A percentile compares a stretch with the other conserved stretches of the same genome.
These are phyloP conservation scores for Decapterus maruadsi DNA, from an alignment of 2,797 vertebrate genomes.

Conservation along the genomic window DNA sequence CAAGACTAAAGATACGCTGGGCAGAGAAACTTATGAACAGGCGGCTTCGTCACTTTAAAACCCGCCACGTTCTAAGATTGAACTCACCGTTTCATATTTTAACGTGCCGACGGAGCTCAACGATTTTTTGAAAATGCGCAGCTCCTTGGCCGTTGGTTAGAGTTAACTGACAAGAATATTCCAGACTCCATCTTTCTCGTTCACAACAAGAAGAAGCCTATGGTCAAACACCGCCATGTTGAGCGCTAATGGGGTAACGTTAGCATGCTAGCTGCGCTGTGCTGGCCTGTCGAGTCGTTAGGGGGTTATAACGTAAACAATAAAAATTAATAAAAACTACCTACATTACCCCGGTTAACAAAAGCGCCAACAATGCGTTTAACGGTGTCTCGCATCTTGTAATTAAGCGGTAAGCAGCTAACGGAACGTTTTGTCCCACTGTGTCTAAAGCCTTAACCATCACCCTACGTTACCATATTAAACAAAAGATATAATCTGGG, in stretches of 20 bases:
- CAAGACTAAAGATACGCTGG: conserved; percentile 9
- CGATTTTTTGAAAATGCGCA: neutral
- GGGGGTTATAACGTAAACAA: neutral
- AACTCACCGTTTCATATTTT: accelerated
- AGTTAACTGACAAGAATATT: conserved; percentile 65
- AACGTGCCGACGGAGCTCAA: accelerated
- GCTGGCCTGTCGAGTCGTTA: neutral
- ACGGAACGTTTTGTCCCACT: conserved; percentile 15
- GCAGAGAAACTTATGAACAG: conserved; percentile 8
- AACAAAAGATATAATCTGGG: neutral
- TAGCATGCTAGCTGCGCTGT: conserved; percentile 11
- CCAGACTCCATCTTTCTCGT: conserved; percentile 83
- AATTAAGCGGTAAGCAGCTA: neutral
- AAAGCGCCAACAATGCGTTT: accelerated
- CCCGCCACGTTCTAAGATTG: accelerated
- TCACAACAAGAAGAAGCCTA: conserved; percentile 77
- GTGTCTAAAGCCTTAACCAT: neutral
- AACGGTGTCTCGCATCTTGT: neutral
- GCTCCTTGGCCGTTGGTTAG: neutral
- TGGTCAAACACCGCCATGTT: conserved; percentile 76
- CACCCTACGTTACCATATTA: neutral
- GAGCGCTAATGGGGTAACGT: conserved; percentile 30
- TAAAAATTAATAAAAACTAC: neutral
- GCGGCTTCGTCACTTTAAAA: neutral
- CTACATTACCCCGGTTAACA: accelerated